Evolutionary conservation across 2,113 vertebrate species (phyloP).

Genomic region (rabbit (Oryctolagus cuniculus)): mOryCun1.1 NC_091439.1:91698501-91699000

Average conservation of each 20-base stretch:
- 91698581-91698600: neutral
- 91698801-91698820: neutral
- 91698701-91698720: neutral
- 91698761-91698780: neutral
- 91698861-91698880: neutral
- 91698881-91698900: neutral
- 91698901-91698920: neutral
- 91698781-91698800: neutral
- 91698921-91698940: neutral
- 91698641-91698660: neutral
- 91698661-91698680: neutral
- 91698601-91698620: neutral
- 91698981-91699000: neutral
- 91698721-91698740: neutral
- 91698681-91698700: neutral
- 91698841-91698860: neutral
- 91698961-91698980: neutral
- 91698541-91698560: slow-evolving; percentile 42
- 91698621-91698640: neutral
- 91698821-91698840: fast-evolving
- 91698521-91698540: neutral
- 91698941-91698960: neutral
- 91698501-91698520: neutral
- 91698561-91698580: neutral
- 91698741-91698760: neutral